Base-by-base conservation (phyloP, 2,797 vertebrate species). In the Hemitrygon akajei region DNA sequence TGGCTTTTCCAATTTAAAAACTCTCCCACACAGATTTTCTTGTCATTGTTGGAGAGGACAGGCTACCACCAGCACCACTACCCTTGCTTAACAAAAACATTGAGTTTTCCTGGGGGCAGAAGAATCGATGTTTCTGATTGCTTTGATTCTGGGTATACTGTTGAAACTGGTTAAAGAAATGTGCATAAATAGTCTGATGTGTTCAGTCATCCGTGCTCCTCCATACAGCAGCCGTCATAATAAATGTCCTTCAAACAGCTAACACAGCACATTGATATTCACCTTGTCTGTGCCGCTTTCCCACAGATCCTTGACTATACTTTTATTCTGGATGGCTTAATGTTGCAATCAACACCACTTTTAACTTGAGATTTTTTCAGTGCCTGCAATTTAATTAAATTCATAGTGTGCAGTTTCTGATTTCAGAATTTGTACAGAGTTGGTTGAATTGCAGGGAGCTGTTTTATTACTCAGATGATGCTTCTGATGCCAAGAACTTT, bases 271-370 rank as follows among this genome's bases (percentile, higher is more conserved):
- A 37, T 18, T 89, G 34, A 69, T 69, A 63, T n/a, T 20, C 63
- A 37, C 3, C 18, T 89, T 20, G 34, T 16, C 20, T 20, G 60
- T 89, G 86, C 66, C 86, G 69, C 86, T 22, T 37, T 69, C 34
- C 60, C n/a, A 10, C 86, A 69, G 60, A 20, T 37, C 37, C 9
- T n/a, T 66, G 60, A 9, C n/a, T 89, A 58, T 63, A 69, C 34
- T 89, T 66, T 89, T 89, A 30, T 37, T 69, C 86, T 34, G 66
- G 86, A 34, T 89, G 86, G n/a, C 14, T 89, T 7, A 60, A 89
- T 22, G 66, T 89, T 89, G 60, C n/a, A 89, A 89, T 89, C 86
- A 34, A 69, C 69, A 89, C n/a, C 9, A 69, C 84, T 89, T 89
- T 63, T 66, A 89, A 89, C 86, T 89, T n/a, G 30, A 73, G n/a